These are phyloP conservation scores for Pampus argenteus DNA, from an alignment of 2,797 vertebrate species.

Conservation along the genomic window DNA sequence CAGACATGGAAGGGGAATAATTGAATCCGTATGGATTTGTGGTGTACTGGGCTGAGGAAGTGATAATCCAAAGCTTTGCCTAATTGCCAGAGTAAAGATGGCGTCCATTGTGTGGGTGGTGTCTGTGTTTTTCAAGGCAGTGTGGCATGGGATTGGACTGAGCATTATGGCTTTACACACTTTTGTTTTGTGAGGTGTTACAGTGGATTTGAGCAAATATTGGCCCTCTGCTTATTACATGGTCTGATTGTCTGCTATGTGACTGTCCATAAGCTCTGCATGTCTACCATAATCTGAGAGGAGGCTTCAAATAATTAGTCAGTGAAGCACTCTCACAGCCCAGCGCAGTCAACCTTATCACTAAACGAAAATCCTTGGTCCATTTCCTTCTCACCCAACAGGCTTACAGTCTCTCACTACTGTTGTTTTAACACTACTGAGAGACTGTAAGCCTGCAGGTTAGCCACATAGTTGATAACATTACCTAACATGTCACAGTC, in stretches of 20 bases:
- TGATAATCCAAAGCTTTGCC: constrained; percentile 77
- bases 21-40: constrained; percentile 78
- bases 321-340: constrained; percentile 71
- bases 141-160: constrained; percentile 71
- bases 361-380: constrained; percentile 66
- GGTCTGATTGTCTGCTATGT: constrained; percentile 76
- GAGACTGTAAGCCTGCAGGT: constrained; percentile 44
- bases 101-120: constrained; percentile 69
- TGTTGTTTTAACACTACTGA: too few species aligned
- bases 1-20: constrained; percentile 69
- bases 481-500: constrained; percentile 52
- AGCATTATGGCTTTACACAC: constrained; percentile 70
- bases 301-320: constrained; percentile 78
- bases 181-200: constrained; percentile 80
- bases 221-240: constrained; percentile 74
- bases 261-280: constrained; percentile 70
- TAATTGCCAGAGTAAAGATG: constrained; percentile 83
- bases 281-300: constrained; percentile 71
- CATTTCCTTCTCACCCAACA: constrained; percentile 66
- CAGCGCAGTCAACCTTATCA: constrained; percentile 68
- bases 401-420: constrained; percentile 64
- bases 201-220: constrained; percentile 79
- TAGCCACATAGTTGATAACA: constrained; percentile 48
- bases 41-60: constrained; percentile 64
- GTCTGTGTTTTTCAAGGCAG: constrained; percentile 71